Base-by-base conservation (phyloP, 1,140 invertebrate genomes). In the Drosophila sulfurigaster region DNA sequence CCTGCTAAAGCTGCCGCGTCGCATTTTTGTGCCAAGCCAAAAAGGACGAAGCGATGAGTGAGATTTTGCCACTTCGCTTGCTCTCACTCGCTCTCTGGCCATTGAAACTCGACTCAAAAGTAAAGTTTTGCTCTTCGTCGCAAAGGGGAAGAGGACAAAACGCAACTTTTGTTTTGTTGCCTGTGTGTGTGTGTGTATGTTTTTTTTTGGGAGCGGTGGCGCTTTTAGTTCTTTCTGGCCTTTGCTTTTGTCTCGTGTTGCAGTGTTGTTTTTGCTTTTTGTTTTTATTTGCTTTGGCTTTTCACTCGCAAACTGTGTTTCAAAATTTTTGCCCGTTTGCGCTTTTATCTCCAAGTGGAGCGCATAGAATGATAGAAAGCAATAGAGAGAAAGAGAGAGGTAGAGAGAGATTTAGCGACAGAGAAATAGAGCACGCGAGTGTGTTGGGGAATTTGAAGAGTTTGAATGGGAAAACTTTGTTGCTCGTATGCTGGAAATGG, bases 41-140 rank as follows among this genome's bases (percentile, higher is more conserved):
- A 87, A 87, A 87, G 82, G 82, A 87, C 80, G 83, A 88, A 72
- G 82, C 82, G 82, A 82, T 87, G 80, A 87, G 82, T 74, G 82
- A 82, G 66, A 75, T 32, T 72, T 66, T 38, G 16, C 35, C 20
- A 52, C 35, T 35, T 38, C 38, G 1, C 10, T 7, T 49, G 20
- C 52, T 41, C 54, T 32, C 16, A 30, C 48, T 30, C 46, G 20
- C 32, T 28, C 45, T 25, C 49, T 49, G 74, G 56, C 75, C 63
- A 71, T 80, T 85, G 78, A 86, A 86, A 87, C 75, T 87, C 65
- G 51, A 87, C 76, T 79, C 79, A 88, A 87, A 79, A 77, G 76
- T 82, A 65, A 87, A 88, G 82, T 38, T 82, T 82, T 83, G 35
- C 32, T 38, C 59, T 78, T 62, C 54, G 25, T 25, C 20, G 13